Percentiles rank a stretch among this genome's conserved stretches.
Evolutionary conservation across 2,888 invertebrate species (phyloP).

Genomic region (Marasmarcha lunaedactyla): DNA sequence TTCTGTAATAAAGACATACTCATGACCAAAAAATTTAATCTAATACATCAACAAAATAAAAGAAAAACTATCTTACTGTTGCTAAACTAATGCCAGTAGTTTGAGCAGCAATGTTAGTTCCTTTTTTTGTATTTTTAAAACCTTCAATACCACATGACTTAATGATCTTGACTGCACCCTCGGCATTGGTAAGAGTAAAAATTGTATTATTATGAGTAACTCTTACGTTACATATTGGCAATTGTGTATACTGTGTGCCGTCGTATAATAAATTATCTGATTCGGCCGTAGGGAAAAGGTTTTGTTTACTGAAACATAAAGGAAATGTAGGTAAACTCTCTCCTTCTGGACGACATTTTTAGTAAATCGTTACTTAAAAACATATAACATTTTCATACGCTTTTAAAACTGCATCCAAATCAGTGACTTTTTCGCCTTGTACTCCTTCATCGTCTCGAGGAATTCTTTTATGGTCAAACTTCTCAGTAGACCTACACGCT

Average conservation of each 20-base stretch:
- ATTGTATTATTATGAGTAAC: slow-evolving; percentile 92
- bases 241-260: slow-evolving; percentile 80
- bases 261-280: slow-evolving; percentile 80
- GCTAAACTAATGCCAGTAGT: slow-evolving; percentile 88
- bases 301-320: slow-evolving; percentile 69
- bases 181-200: slow-evolving; percentile 77
- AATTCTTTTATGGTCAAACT: slow-evolving; percentile 53
- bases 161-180: slow-evolving; percentile 73
- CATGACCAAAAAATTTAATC: slow-evolving; percentile 2
- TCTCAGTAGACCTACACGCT: slow-evolving; percentile 32
- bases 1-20: slow-evolving; percentile 60
- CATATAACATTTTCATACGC: slow-evolving; percentile 64
- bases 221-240: slow-evolving; percentile 87
- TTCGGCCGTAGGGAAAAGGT: slow-evolving; percentile 79
- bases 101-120: slow-evolving; percentile 97
- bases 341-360: too few species aligned
- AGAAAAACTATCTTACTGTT: slow-evolving; percentile 63
- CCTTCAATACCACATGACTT: slow-evolving; percentile 91
- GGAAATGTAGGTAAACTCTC: too few species aligned
- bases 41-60: not conserved
- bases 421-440: slow-evolving; percentile 77
- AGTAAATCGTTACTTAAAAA: too few species aligned
- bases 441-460: slow-evolving; percentile 79
- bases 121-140: slow-evolving; percentile 94
- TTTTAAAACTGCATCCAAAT: slow-evolving; percentile 75